Evolutionary conservation across 1,140 invertebrate species (phyloP).

Genomic region (Trichoplusia ni): DNA sequence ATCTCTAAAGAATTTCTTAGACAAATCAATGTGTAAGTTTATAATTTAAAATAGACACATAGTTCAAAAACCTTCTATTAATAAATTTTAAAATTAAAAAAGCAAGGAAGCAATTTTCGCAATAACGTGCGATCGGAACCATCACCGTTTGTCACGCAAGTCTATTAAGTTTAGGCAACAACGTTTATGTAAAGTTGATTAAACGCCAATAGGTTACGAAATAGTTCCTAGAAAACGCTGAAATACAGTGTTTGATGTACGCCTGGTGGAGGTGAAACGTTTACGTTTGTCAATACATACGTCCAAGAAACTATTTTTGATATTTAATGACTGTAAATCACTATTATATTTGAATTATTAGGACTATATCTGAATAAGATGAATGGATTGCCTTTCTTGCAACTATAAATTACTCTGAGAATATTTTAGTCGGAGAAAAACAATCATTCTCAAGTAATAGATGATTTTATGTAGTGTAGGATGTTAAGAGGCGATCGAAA

Average conservation of each 20-base stretch:
- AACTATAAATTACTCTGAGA: background rate
- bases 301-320: slow-evolving; percentile 2
- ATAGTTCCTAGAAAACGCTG: slow-evolving; percentile 30
- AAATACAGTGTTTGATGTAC: slow-evolving; percentile 9
- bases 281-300: background rate
- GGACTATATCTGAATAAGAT: background rate
- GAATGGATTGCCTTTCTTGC: background rate
- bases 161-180: slow-evolving; percentile 40
- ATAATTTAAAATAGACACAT: background rate
- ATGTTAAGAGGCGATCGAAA: too few relatives aligned
- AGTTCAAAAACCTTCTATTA: slow-evolving; percentile 33
- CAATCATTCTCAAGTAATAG: too few relatives aligned
- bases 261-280: background rate
- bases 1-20: slow-evolving; percentile 28
- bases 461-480: too few relatives aligned
- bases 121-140: slow-evolving; percentile 39
- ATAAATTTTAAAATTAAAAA: slow-evolving; percentile 40
- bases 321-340: background rate
- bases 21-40: slow-evolving; percentile 11
- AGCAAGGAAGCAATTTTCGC: slow-evolving; percentile 40
- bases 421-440: too few relatives aligned
- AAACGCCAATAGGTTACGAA: slow-evolving; percentile 30
- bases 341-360: too few relatives aligned
- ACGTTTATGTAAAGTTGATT: slow-evolving; percentile 24
- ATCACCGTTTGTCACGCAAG: slow-evolving; percentile 46